These are phyloP conservation scores for Antheraea assamensis DNA, from an alignment of 2,888 invertebrate genomes.

Conservation along the genomic window DNA sequence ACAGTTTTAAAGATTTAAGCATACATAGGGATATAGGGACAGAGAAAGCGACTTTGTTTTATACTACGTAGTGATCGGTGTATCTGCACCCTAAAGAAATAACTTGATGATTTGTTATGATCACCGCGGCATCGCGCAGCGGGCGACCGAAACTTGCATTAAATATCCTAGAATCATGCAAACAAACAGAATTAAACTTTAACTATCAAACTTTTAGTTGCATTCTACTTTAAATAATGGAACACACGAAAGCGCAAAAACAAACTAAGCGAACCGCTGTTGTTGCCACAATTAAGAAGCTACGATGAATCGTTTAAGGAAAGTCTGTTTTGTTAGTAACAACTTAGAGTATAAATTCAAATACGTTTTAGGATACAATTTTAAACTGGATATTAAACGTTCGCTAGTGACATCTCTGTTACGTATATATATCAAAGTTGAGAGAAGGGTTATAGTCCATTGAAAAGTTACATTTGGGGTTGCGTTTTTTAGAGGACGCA, in stretches of 20 bases:
- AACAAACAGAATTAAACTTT: constrained; percentile 48
- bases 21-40: too few relatives aligned
- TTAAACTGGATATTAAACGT: constrained; percentile 56
- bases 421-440: constrained; percentile 67
- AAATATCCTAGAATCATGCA: constrained; percentile 37
- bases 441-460: constrained; percentile 75
- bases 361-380: constrained; percentile 19
- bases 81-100: constrained; percentile 44
- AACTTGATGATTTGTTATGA: constrained; percentile 74
- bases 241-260: constrained; percentile 62
- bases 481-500: too few relatives aligned
- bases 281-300: constrained; percentile 74
- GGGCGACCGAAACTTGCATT: constrained; percentile 72
- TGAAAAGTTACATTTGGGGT: too few relatives aligned
- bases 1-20: too few relatives aligned
- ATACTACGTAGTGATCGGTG: too few relatives aligned
- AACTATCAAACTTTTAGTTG: constrained; percentile 35
- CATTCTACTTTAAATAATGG: constrained; percentile 35
- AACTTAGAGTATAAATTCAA: constrained; percentile 39
- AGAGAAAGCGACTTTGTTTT: too few relatives aligned
- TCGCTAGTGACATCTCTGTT: constrained; percentile 64
- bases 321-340: constrained; percentile 36
- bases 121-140: constrained; percentile 68
- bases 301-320: constrained; percentile 47
- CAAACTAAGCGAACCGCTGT: constrained; percentile 73